Evolutionary conservation across 2,888 invertebrate species (phyloP), one percentile per base, ranked within the genome.

Genomic region (Ectobius pallidus): DNA sequence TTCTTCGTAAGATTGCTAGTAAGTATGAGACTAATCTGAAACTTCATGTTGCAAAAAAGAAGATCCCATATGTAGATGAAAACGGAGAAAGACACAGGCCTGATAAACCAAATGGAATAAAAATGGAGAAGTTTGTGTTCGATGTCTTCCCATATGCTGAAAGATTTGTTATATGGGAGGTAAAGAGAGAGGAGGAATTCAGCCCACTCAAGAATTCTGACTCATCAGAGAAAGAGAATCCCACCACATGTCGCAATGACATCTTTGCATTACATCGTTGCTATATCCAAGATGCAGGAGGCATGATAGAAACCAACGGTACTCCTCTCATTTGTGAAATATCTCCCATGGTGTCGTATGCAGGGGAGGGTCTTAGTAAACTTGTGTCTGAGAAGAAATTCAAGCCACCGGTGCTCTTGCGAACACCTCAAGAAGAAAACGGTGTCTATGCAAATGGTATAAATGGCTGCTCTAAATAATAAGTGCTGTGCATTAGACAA

Each of bases 91-190:
- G 89, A 62, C 85, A 90, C 46, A 91, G 89, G 76, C 98, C 99
- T 0, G 87, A 89, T 0, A 88, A 89, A 75, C 91, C 96, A 0
- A 99, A 99, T 79, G 99, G 99, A 11, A 95, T 99, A 77, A 99
- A 99, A 85, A 92, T 99, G 84, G 99, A 99, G 81, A 99, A 99
- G 83, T 99, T 99, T 82, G 94, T 99, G 11, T 99, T 99, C 82
- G 99, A 99, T 83, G 97, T 99, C 0, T 99, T 99, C 81, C 93
- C 93, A 80, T 96, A 95, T 83, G 91, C 97, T 0, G 90, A 94
- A 76, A 92, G 91, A 78, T 95, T 99, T 80, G 95, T 93, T 14
- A 95, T 95, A 6, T 94, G 97, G 90, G 97, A 99, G 84, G 94
- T 95, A 0, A 88, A 92, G 0, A 89, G 99, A 61, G 92, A 94